These are phyloP conservation scores for Pristis pectinata DNA, from an alignment of 2,797 vertebrate species.

Conservation along the genomic window DNA sequence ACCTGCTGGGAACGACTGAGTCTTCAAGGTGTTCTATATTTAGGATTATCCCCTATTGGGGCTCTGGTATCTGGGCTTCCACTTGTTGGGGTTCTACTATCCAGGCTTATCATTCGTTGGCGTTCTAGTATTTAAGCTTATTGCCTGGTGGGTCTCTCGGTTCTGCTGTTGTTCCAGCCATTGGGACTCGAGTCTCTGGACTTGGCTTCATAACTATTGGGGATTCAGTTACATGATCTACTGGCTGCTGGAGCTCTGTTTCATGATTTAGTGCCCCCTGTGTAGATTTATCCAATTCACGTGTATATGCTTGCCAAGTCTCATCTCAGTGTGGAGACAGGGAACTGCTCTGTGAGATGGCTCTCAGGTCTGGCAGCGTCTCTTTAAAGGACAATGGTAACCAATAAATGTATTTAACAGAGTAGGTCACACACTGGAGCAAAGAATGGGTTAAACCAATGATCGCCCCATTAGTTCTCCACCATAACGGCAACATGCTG, in stretches of 20 bases:
- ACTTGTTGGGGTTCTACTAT: too few species aligned
- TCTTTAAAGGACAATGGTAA: not conserved
- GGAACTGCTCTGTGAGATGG: not conserved
- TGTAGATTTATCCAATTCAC: not conserved
- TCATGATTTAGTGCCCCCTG: not conserved
- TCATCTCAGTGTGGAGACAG: not conserved
- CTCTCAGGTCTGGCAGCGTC: not conserved
- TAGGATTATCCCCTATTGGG: not conserved
- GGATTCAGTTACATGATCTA: too few species aligned
- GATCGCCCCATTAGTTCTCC: not conserved
- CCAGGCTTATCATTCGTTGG: not conserved
- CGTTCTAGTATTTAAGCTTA: not conserved
- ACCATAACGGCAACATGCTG: not conserved
- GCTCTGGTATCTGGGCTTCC: not conserved
- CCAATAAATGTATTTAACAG: not conserved
- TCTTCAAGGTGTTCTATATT: too few species aligned
- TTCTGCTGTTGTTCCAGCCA: not conserved
- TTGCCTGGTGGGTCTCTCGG: not conserved
- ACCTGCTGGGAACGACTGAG: too few species aligned
- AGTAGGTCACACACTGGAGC: not conserved
- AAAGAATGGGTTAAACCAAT: not conserved
- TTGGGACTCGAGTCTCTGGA: too few species aligned
- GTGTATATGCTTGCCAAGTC: not conserved
- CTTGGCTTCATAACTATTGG: too few species aligned
- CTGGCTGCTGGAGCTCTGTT: too few species aligned